phyloP scores from a whole-genome alignment of 2,888 invertebrate species.

The Hydrotaea cyrtoneurina region DNA sequence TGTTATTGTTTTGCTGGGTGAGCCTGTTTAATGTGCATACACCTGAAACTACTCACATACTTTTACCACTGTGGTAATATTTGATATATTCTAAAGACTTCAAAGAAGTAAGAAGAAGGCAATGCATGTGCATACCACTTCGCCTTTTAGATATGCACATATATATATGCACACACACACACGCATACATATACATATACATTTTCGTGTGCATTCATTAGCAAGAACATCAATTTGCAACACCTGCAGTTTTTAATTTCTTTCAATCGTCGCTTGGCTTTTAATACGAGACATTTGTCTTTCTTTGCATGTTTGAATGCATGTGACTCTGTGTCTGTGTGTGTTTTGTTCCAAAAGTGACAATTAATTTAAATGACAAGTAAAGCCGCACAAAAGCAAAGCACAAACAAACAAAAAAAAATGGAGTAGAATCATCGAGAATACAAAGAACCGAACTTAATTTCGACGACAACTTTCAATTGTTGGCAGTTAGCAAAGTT shows the following conservation, averaged over 20 bases:
- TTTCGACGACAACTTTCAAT: constrained; percentile 17
- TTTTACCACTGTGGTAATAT: too few species aligned
- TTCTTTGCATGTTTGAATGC: neutral
- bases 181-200: too few species aligned
- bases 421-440: neutral
- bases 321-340: neutral
- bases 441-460: neutral
- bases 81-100: constrained; percentile 5
- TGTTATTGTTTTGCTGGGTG: too few species aligned
- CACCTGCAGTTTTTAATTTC: constrained; percentile 33
- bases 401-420: neutral
- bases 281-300: constrained; percentile 5
- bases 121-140: neutral
- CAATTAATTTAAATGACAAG: constrained; percentile 55
- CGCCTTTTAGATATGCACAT: neutral
- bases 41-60: too few species aligned
- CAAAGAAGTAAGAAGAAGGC: neutral
- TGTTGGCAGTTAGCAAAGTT: constrained; percentile 28
- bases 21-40: too few species aligned
- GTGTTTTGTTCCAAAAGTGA: constrained; percentile 15
- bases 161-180: neutral
- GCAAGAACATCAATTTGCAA: constrained; percentile 30
- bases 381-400: neutral
- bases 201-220: constrained; percentile 3
- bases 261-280: constrained; percentile 9